Evolutionary conservation across 2,888 invertebrate species (phyloP), one percentile per base, ranked within the genome.

Genomic region (Laothoe populi): DNA sequence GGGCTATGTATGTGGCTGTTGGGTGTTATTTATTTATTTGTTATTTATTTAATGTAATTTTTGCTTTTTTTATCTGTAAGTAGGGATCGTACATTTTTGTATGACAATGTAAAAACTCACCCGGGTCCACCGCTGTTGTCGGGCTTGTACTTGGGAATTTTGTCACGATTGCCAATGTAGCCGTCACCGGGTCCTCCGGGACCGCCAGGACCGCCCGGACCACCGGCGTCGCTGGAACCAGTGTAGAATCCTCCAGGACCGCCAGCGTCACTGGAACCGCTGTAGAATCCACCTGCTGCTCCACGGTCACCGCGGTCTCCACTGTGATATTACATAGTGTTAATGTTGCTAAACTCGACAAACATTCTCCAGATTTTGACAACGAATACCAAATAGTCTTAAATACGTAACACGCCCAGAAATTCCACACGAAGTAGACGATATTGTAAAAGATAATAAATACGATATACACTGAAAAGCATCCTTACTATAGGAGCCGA

Each of bases 281-380:
- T 63, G 79, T 90, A 88, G 76, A 82, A 86, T 8, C 90, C 90
- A 8, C 88, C 88, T 16, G 83, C 83, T 44, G 70, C 77, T n/a
- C 88, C 88, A 23, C 88, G 83, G 77, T 87, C 87, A 10, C 88
- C 88, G 31, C 88, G 85, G 68, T 89, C 88, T 62, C 89, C 88
- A 63, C 89, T 89, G 66, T 35, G 13, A 46, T 13, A 57, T 19
- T 26, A 24, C 23, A 13, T 26, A 16, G 7, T n/a, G n/a, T 49
- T 4, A 24, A 31, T 31, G n/a, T n/a, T n/a, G n/a, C n/a, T n/a
- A n/a, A n/a, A n/a, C n/a, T n/a, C n/a, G n/a, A n/a, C n/a, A n/a
- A n/a, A n/a, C n/a, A n/a, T n/a, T n/a, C n/a, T n/a, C n/a, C n/a
- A n/a, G n/a, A n/a, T n/a, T n/a, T n/a, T n/a, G n/a, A n/a, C n/a